Percentiles rank a stretch among this genome's conserved stretches.
phyloP scores from a whole-genome alignment of 2,113 vertebrate genomes.

The Verasper variegatus region DNA sequence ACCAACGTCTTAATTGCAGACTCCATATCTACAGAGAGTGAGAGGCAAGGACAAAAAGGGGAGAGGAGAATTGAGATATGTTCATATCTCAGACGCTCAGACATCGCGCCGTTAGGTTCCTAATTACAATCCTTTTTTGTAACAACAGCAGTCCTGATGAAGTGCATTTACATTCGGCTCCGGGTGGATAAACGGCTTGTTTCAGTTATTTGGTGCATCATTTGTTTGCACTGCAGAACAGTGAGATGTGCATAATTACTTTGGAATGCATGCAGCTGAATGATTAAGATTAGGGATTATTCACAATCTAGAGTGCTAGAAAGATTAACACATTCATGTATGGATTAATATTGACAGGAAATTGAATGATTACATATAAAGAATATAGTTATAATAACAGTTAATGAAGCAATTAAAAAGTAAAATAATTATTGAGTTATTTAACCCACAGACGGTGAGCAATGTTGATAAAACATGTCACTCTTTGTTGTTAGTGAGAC shows the following conservation, averaged over 20 bases:
- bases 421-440: neutral
- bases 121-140: neutral
- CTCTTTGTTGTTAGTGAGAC: neutral
- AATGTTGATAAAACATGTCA: no score
- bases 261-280: neutral
- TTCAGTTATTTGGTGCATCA: constrained; percentile 15
- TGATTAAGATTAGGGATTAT: constrained; percentile 2
- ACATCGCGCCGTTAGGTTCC: neutral
- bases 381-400: neutral
- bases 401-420: no score
- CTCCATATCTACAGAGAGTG: constrained; percentile 73
- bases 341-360: neutral
- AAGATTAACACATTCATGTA: neutral
- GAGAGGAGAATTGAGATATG: constrained; percentile 18
- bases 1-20: constrained; percentile 77
- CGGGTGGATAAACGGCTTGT: constrained; percentile 9
- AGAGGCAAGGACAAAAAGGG: constrained; percentile 17
- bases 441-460: neutral
- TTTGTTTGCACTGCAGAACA: constrained; percentile 3
- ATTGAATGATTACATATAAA: neutral
- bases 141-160: neutral
- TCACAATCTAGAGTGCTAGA: neutral
- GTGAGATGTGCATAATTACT: constrained; percentile 2
- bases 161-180: neutral
- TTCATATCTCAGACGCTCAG: constrained; percentile 27